Evolutionary conservation across 2,797 vertebrate genomes (phyloP).

Genomic region (Phrynocephalus forsythii): DNA sequence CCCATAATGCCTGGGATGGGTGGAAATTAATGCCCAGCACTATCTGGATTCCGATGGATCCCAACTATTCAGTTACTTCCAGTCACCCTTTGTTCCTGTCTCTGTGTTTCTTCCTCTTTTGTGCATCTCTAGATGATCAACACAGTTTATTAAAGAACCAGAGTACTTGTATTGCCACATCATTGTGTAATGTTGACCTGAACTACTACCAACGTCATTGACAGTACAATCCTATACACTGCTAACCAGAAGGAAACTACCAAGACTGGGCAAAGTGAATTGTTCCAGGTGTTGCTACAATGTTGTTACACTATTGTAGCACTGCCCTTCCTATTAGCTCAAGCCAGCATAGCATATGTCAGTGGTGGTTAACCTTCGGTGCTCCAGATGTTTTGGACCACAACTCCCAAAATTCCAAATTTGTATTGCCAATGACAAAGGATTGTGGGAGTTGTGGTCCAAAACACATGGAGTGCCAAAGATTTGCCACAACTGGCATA

Average conservation of each 20-base stretch:
- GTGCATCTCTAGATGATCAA: background rate
- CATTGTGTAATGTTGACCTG: background rate
- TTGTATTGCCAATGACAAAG: too few species aligned
- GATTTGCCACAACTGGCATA: too few species aligned
- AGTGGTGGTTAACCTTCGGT: too few species aligned
- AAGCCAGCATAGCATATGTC: too few species aligned
- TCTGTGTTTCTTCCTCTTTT: background rate
- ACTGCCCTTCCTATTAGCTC: too few species aligned
- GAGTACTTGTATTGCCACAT: background rate
- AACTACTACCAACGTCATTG: background rate
- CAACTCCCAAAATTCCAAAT: too few species aligned
- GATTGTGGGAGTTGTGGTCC: too few species aligned
- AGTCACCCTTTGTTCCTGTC: background rate
- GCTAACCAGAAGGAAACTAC: background rate
- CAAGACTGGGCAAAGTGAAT: too few species aligned
- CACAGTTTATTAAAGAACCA: background rate
- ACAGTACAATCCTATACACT: background rate
- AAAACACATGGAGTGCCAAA: too few species aligned
- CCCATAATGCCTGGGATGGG: background rate
- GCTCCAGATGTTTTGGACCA: too few species aligned
- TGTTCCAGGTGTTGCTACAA: too few species aligned
- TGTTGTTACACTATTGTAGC: too few species aligned
- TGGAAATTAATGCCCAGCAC: background rate
- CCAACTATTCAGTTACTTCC: background rate
- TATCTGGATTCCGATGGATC: background rate